Percentiles rank a stretch among this genome's conserved stretches.
phyloP scores from a whole-genome alignment of 2,797 vertebrate species.

The Alcedo atthis region DNA sequence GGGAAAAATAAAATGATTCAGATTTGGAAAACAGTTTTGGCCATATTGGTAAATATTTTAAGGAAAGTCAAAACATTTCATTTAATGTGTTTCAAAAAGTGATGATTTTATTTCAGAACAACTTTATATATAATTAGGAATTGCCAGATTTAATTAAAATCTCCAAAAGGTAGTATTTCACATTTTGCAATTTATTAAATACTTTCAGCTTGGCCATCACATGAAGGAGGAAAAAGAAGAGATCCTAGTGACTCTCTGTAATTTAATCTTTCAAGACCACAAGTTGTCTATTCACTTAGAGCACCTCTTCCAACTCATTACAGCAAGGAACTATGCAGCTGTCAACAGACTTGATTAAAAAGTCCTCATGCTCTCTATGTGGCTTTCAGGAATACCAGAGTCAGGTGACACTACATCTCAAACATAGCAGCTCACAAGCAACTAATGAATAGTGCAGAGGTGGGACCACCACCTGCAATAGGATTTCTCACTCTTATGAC shows the following conservation, averaged over 20 bases:
- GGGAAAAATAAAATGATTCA: neutral
- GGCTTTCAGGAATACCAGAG: neutral
- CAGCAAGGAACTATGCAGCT: neutral
- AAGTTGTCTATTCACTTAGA: neutral
- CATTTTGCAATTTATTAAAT: neutral
- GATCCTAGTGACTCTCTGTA: neutral
- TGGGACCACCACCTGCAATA: neutral
- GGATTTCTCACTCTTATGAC: neutral
- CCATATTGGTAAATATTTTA: neutral
- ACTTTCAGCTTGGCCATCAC: neutral
- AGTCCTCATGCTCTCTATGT: neutral
- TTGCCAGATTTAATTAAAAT: neutral
- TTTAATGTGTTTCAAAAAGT: neutral
- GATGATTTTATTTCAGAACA: neutral
- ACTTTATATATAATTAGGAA: neutral
- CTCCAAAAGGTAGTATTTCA: neutral
- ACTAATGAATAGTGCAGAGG: neutral
- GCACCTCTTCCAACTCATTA: neutral
- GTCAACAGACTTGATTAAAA: neutral
- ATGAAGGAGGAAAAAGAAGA: neutral
- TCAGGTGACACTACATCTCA: neutral
- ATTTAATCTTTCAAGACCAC: neutral
- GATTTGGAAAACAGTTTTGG: neutral
- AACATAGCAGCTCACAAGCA: neutral
- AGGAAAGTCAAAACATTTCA: neutral